A percentile compares a stretch with the other conserved stretches of the same genome.
These are phyloP conservation scores for Gymnocephalus cernua DNA, from an alignment of 2,113 vertebrate genomes.

Conservation along the genomic window DNA sequence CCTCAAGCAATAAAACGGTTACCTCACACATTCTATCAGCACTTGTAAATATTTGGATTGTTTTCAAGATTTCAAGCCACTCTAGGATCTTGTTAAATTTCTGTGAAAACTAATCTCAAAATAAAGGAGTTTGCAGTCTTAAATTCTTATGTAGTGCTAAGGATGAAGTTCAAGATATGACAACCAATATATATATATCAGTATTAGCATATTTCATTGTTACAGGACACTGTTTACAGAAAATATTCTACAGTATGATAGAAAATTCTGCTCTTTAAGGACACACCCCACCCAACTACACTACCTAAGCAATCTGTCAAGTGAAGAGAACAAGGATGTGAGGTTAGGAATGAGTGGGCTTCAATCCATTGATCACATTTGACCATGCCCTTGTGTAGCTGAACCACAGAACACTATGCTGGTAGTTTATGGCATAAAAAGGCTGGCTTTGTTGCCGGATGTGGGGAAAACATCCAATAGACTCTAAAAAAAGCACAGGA, in stretches of 20 bases:
- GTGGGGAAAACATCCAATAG: conserved; percentile 92
- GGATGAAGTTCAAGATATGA: not conserved
- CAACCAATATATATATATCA: not conserved
- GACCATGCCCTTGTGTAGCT: conserved; percentile 57
- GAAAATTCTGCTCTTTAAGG: conserved; percentile 9
- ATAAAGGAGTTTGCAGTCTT: not conserved
- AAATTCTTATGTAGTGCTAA: not conserved
- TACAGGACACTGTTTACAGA: not conserved
- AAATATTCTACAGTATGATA: not conserved
- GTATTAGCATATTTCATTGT: not conserved
- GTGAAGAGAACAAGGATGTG: not conserved
- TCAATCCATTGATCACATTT: conserved; percentile 67
- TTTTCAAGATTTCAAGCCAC: not conserved
- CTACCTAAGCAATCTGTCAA: not conserved
- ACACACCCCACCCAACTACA: not conserved
- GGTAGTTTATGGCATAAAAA: conserved; percentile 87
- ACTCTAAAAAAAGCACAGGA: conserved; percentile 99
- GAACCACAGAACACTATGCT: conserved; percentile 73
- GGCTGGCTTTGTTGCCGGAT: conserved; percentile 96
- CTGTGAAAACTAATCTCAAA: not conserved
- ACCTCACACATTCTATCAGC: not conserved
- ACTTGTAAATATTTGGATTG: not conserved
- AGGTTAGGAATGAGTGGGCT: conserved; percentile 12
- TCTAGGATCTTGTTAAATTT: not conserved
- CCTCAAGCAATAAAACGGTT: not conserved